These are phyloP conservation scores for Herminia tarsipennalis DNA, from an alignment of 2,888 invertebrate species.

Conservation along the genomic window DNA sequence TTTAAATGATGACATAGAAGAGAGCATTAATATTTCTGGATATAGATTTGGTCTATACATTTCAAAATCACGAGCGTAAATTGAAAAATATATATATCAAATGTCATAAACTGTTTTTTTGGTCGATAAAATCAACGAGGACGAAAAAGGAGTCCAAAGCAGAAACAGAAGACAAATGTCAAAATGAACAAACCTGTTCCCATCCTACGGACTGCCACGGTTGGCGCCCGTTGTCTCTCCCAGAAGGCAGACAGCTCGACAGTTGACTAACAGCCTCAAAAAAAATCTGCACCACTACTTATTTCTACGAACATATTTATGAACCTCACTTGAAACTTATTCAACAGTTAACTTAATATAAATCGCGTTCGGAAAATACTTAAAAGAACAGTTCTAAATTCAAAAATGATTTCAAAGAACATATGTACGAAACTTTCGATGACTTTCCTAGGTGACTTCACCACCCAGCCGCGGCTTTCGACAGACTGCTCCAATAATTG, in stretches of 20 bases:
- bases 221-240: slow-evolving; percentile 86
- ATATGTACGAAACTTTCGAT: slow-evolving; percentile 55
- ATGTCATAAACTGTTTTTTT: too few species aligned
- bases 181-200: slow-evolving; percentile 87
- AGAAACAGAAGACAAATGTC: neutral
- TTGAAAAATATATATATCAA: too few species aligned
- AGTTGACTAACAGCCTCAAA: slow-evolving; percentile 33
- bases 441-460: slow-evolving; percentile 77
- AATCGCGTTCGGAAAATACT: slow-evolving; percentile 8
- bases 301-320: slow-evolving; percentile 28
- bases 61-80: too few species aligned
- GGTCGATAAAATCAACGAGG: too few species aligned
- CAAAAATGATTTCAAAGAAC: slow-evolving; percentile 29
- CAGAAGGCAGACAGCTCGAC: slow-evolving; percentile 85
- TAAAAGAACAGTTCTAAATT: slow-evolving; percentile 9
- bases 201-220: slow-evolving; percentile 88
- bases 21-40: too few species aligned
- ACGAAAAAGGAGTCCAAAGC: too few species aligned
- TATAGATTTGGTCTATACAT: too few species aligned
- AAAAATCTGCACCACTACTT: slow-evolving; percentile 29
- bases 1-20: too few species aligned
- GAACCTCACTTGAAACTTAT: slow-evolving; percentile 26
- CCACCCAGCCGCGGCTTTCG: slow-evolving; percentile 80
- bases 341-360: slow-evolving; percentile 7
- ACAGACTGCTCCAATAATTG: slow-evolving; percentile 85